Evolutionary conservation across 1,140 invertebrate species (phyloP).

Genomic region (Procambarus clarkii): DNA sequence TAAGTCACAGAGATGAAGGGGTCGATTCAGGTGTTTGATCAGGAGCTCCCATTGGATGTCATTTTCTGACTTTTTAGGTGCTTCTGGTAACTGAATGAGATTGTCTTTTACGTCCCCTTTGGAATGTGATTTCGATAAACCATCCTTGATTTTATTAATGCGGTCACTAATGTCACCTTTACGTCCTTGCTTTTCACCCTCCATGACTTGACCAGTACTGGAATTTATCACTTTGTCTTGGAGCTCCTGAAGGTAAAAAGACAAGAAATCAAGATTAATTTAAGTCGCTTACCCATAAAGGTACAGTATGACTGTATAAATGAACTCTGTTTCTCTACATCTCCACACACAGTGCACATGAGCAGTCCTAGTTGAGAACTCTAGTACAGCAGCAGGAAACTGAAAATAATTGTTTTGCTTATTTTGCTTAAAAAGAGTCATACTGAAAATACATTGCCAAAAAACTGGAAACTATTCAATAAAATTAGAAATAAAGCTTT

Average conservation of each 20-base stretch:
- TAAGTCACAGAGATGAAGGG: constrained; percentile 93
- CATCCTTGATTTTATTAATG: constrained; percentile 95
- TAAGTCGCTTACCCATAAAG: no score
- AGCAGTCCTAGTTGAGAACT: no score
- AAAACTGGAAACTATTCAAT: no score
- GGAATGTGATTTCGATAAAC: constrained; percentile 83
- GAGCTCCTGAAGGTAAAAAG: constrained; percentile 68
- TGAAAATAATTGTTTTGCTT: no score
- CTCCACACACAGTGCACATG: no score
- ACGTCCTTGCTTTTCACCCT: constrained; percentile 75
- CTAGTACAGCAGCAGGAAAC: no score
- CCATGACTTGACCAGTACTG: constrained; percentile 78
- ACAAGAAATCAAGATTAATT: no score
- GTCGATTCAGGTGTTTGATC: constrained; percentile 86
- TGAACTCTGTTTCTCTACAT: no score
- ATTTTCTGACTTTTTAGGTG: constrained; percentile 86
- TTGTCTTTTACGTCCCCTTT: constrained; percentile 76
- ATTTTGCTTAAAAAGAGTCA: no score
- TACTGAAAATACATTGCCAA: no score
- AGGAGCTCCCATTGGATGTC: constrained; percentile 97
- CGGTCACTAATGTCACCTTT: constrained; percentile 91
- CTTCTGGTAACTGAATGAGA: constrained; percentile 78
- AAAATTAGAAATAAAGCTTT: no score
- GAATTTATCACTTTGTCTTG: constrained; percentile 72
- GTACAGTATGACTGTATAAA: no score